These are phyloP conservation scores for Rhodinocichla rosea DNA, from an alignment of 2,113 vertebrate species.

Conservation along the genomic window DNA sequence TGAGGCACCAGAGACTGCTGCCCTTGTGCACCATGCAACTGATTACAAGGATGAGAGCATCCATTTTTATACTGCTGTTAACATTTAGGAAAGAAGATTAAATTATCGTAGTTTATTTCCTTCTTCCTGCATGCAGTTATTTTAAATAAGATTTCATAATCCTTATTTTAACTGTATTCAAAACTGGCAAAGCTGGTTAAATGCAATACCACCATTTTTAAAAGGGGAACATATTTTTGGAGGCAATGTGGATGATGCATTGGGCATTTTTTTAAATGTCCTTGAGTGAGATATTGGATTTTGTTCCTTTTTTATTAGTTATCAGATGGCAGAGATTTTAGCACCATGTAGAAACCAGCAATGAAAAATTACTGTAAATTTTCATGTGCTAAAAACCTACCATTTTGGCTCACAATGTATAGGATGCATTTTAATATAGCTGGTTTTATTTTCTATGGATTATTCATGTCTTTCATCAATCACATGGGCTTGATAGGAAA, in stretches of 20 bases:
- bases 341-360: background rate
- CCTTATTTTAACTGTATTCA: background rate
- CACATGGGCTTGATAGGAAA: background rate
- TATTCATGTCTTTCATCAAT: background rate
- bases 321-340: background rate
- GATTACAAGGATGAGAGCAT: constrained; percentile 94
- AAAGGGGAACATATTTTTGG: constrained; percentile 6
- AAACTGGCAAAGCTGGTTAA: background rate
- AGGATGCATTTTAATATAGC: background rate
- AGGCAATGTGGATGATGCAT: background rate
- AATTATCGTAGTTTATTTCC: constrained; percentile 81
- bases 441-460: background rate
- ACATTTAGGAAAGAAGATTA: constrained; percentile 81
- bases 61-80: constrained; percentile 79
- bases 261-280: background rate
- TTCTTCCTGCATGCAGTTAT: constrained; percentile 44
- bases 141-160: constrained; percentile 57
- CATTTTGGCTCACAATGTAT: background rate
- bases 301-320: background rate
- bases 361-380: background rate
- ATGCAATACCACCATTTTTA: background rate
- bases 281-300: background rate
- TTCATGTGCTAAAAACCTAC: background rate
- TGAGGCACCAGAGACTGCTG: constrained; percentile 88
- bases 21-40: constrained; percentile 87